Evolutionary conservation across 2,888 invertebrate genomes (phyloP).

Genomic region (Epirrhoe tristata): DNA sequence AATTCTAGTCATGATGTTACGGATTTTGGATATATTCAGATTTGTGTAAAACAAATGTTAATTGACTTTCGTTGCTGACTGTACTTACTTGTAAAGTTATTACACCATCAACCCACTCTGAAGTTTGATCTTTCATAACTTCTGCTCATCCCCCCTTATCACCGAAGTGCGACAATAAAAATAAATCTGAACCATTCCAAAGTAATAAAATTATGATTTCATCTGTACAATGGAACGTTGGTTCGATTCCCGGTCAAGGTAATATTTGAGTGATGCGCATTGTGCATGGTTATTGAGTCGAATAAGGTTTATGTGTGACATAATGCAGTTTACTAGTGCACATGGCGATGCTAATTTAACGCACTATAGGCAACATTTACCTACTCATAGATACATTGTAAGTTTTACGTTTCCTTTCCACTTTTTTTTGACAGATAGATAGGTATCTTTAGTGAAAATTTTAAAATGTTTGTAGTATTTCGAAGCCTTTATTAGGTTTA

Average conservation of each 20-base stretch:
- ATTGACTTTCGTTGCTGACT: no score
- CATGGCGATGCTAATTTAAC: conserved; percentile 7
- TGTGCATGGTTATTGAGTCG: conserved; percentile 31
- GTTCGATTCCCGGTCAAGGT: conserved; percentile 54
- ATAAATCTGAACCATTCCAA: background rate
- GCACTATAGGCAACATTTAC: background rate
- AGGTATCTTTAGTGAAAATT: no score
- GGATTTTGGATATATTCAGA: no score
- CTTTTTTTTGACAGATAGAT: no score
- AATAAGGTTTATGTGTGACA: conserved; percentile 25
- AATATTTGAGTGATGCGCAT: conserved; percentile 41
- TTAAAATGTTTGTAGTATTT: no score
- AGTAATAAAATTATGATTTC: conserved; percentile 35
- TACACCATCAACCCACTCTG: no score
- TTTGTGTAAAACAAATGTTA: no score
- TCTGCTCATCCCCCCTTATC: no score
- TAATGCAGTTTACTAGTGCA: conserved; percentile 19
- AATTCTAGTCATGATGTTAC: no score
- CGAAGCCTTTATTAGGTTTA: no score
- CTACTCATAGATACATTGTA: background rate
- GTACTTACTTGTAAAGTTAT: no score
- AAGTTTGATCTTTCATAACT: no score
- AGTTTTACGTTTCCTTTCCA: background rate
- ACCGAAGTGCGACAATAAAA: conserved; percentile 17
- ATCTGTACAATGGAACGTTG: conserved; percentile 38